phyloP scores from a whole-genome alignment of 2,888 invertebrate genomes.

The Anthrax anthrax region DNA sequence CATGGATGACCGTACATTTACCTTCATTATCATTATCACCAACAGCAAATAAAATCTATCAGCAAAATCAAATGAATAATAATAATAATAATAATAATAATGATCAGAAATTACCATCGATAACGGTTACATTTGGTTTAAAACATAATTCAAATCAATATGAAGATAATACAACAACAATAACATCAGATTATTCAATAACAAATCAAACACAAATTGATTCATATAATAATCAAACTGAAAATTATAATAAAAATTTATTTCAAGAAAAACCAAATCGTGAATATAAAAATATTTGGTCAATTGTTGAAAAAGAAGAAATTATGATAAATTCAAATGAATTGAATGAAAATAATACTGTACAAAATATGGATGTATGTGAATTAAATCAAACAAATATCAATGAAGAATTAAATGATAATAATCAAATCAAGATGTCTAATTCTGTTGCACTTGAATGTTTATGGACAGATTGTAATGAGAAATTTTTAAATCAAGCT shows the following conservation, averaged over 20 bases:
- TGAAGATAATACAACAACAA: neutral
- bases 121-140: constrained; percentile 27
- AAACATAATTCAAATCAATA: neutral
- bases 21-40: constrained; percentile 10
- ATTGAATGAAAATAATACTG: too few relatives aligned
- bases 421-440: too few relatives aligned
- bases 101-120: constrained; percentile 26
- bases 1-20: constrained; percentile 30
- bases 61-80: too few relatives aligned
- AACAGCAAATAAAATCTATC: neutral
- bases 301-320: constrained; percentile 27
- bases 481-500: constrained; percentile 62
- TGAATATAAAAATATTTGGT: constrained; percentile 33
- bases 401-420: too few relatives aligned
- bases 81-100: neutral
- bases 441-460: constrained; percentile 37
- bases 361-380: neutral
- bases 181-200: neutral
- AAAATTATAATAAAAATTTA: constrained; percentile 23
- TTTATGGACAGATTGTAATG: constrained; percentile 76
- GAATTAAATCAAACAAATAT: neutral
- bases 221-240: constrained; percentile 20
- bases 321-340: constrained; percentile 8
- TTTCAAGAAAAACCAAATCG: constrained; percentile 26
- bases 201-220: constrained; percentile 9